phyloP scores from a whole-genome alignment of 2,888 invertebrate species.

The Sinotaia quadrata region DNA sequence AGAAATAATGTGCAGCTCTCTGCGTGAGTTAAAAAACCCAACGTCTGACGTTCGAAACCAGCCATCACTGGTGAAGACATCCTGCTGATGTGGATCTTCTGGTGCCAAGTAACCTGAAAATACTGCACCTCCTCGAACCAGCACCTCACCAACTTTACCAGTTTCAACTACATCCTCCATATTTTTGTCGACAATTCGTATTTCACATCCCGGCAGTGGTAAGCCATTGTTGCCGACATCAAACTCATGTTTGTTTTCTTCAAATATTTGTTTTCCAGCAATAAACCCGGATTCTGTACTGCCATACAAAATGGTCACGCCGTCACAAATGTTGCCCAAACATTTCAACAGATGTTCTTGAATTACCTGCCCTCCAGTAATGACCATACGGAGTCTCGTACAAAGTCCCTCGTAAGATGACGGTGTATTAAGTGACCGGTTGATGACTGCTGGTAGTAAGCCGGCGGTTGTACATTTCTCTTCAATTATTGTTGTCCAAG shows the following conservation, averaged over 20 bases:
- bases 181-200: constrained; percentile 33
- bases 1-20: no score
- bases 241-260: constrained; percentile 13
- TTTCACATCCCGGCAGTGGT: constrained; percentile 27
- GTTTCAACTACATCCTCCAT: constrained; percentile 22
- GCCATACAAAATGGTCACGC: constrained; percentile 37
- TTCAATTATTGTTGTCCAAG: constrained; percentile 30
- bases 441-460: constrained; percentile 28
- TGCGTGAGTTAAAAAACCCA: no score
- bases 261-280: constrained; percentile 26
- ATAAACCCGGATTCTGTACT: constrained; percentile 37
- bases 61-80: constrained; percentile 36
- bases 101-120: constrained; percentile 31
- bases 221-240: constrained; percentile 30
- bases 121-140: constrained; percentile 35
- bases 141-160: constrained; percentile 35
- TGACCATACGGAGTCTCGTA: not conserved
- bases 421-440: not conserved
- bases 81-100: constrained; percentile 6
- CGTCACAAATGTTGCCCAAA: constrained; percentile 30
- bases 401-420: constrained; percentile 25
- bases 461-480: constrained; percentile 34
- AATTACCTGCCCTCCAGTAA: constrained; percentile 32
- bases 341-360: constrained; percentile 1
- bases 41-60: constrained; percentile 41